These are phyloP conservation scores for Colossoma macropomum DNA, from an alignment of 2,113 vertebrate genomes.

Conservation along the genomic window DNA sequence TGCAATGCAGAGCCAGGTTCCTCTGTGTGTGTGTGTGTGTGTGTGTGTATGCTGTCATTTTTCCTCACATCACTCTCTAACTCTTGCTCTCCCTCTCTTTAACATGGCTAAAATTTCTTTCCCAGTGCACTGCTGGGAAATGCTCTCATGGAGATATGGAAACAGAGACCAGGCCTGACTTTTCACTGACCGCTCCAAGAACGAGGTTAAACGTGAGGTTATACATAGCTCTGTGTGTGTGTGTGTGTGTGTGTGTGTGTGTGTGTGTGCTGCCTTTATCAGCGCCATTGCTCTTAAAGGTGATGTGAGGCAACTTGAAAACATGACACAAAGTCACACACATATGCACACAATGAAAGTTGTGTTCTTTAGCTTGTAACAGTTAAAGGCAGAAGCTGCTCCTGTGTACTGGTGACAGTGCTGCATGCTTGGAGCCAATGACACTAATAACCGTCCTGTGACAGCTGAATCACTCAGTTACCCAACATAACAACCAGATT, in stretches of 20 bases:
- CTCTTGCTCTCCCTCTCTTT: neutral
- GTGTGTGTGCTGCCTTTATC: neutral
- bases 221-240: conserved; percentile 10
- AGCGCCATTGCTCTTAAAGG: neutral
- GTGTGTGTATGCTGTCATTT: neutral
- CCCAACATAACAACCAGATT: conserved; percentile 44
- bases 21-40: neutral
- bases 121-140: conserved; percentile 5
- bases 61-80: neutral
- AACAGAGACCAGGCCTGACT: neutral
- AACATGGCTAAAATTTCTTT: conserved; percentile 11
- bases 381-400: neutral
- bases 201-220: neutral
- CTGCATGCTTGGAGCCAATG: conserved; percentile 33
- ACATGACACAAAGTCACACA: neutral
- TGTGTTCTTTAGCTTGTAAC: neutral
- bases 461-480: conserved; percentile 67
- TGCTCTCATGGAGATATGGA: neutral
- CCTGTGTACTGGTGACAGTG: neutral
- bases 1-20: neutral
- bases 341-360: neutral
- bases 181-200: neutral
- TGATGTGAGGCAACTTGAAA: neutral
- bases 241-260: conserved; percentile 15
- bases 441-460: conserved; percentile 53